A percentile compares a stretch with the other conserved stretches of the same genome.
These are phyloP conservation scores for Thaumetopoea pityocampa DNA, from an alignment of 1,140 invertebrate genomes.

Conservation along the genomic window DNA sequence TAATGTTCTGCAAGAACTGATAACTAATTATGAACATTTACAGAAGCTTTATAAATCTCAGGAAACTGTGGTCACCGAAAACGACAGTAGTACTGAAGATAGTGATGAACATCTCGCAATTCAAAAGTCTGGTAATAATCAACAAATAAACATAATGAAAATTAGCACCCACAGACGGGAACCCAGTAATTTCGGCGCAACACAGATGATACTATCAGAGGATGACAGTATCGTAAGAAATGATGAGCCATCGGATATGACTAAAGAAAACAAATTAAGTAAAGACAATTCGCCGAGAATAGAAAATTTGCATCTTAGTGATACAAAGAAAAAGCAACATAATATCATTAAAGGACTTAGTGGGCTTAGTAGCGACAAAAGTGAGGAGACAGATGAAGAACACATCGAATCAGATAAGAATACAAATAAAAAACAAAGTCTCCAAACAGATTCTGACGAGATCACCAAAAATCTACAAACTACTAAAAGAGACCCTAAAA, in stretches of 20 bases:
- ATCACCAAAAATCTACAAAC: too few relatives aligned
- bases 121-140: conserved; percentile 14
- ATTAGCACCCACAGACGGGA: neutral
- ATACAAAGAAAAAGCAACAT: too few relatives aligned
- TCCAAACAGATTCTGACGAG: too few relatives aligned
- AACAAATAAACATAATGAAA: neutral
- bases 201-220: conserved; percentile 19
- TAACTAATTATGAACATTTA: conserved; percentile 41
- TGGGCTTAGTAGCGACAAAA: too few relatives aligned
- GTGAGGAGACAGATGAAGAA: too few relatives aligned
- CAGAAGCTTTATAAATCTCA: conserved; percentile 33
- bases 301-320: too few relatives aligned
- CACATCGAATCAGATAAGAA: neutral
- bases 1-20: conserved; percentile 38
- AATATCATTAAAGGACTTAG: too few relatives aligned
- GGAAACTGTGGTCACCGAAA: conserved; percentile 15
- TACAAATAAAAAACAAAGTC: neutral
- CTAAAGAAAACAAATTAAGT: neutral
- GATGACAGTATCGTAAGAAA: neutral
- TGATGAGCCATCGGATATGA: neutral
- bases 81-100: neutral
- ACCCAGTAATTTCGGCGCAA: conserved; percentile 10
- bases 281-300: neutral
- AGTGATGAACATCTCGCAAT: neutral
- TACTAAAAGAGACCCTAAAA: conserved; percentile 5